Evolutionary conservation across 2,888 invertebrate genomes (phyloP).

Genomic region (Noctuana brunneofusca): DNA sequence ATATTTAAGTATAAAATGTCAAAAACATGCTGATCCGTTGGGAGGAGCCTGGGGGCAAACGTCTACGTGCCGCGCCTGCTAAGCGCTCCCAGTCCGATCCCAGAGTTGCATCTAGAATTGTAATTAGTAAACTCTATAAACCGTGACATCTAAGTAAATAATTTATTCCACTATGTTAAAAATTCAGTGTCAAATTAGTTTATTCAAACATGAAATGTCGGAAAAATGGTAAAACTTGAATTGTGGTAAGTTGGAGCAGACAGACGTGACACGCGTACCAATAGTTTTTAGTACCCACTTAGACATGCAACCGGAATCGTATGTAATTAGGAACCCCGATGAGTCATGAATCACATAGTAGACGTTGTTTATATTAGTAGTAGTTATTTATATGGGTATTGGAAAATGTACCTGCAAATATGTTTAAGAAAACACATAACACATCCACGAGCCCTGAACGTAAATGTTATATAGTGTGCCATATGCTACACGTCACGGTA

Average conservation of each 20-base stretch:
- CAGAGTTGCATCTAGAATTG: constrained; percentile 67
- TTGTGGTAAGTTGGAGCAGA: constrained; percentile 19
- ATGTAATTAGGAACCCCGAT: constrained; percentile 28
- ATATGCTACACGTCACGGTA: too few relatives aligned
- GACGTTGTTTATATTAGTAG: too few relatives aligned
- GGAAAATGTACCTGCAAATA: too few relatives aligned
- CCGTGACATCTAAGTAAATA: constrained; percentile 15
- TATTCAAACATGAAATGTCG: constrained; percentile 21
- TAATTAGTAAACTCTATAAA: constrained; percentile 54
- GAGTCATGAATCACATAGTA: neutral
- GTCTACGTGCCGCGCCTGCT: constrained; percentile 68
- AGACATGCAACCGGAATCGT: constrained; percentile 24
- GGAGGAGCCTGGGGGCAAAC: constrained; percentile 61
- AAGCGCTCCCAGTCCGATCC: constrained; percentile 63
- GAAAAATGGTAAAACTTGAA: constrained; percentile 22
- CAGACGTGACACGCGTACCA: constrained; percentile 23
- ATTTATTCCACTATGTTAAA: neutral
- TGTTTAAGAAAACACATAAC: too few relatives aligned
- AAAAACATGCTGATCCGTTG: constrained; percentile 68
- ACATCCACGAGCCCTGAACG: too few relatives aligned
- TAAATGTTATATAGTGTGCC: too few relatives aligned
- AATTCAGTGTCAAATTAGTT: constrained; percentile 18
- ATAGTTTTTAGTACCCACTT: constrained; percentile 14
- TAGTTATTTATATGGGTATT: too few relatives aligned
- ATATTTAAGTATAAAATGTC: constrained; percentile 60